These are phyloP conservation scores for Origma solitaria DNA, from an alignment of 2,113 vertebrate species.

Conservation along the genomic window DNA sequence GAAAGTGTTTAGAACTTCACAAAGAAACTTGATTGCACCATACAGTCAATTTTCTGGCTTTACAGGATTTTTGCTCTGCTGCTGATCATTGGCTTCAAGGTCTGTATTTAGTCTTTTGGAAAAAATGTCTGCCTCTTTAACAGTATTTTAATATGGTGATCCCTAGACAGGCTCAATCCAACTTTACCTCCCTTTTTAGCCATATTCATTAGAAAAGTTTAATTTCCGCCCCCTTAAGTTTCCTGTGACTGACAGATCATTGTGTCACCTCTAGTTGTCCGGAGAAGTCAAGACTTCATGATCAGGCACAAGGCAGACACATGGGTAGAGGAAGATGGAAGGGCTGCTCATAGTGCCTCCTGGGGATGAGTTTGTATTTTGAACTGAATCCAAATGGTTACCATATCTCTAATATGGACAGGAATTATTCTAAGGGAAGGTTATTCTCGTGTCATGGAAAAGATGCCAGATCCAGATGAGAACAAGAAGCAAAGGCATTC, in stretches of 20 bases:
- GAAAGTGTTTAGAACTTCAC: constrained; percentile 35
- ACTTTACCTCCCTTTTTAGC: background rate
- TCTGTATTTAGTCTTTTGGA: background rate
- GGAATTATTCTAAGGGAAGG: background rate
- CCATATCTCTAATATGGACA: background rate
- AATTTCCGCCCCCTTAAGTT: background rate
- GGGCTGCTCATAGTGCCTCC: background rate
- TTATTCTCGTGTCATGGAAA: background rate
- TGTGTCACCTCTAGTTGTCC: background rate
- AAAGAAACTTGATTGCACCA: background rate
- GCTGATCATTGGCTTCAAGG: background rate
- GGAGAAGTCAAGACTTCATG: background rate
- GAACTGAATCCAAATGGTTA: background rate
- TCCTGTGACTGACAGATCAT: background rate
- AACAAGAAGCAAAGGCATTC: background rate
- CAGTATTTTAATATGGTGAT: background rate
- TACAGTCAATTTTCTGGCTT: background rate
- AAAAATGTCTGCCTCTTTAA: background rate
- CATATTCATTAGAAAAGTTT: background rate
- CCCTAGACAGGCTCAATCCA: background rate
- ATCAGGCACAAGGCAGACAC: background rate
- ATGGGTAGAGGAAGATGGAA: background rate
- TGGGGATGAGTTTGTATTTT: background rate
- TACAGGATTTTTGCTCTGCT: background rate
- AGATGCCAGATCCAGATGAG: background rate